Evolutionary conservation across 2,888 invertebrate species (phyloP), one percentile per base, ranked within the genome.

Genomic region (Tetranychus piercei): DNA sequence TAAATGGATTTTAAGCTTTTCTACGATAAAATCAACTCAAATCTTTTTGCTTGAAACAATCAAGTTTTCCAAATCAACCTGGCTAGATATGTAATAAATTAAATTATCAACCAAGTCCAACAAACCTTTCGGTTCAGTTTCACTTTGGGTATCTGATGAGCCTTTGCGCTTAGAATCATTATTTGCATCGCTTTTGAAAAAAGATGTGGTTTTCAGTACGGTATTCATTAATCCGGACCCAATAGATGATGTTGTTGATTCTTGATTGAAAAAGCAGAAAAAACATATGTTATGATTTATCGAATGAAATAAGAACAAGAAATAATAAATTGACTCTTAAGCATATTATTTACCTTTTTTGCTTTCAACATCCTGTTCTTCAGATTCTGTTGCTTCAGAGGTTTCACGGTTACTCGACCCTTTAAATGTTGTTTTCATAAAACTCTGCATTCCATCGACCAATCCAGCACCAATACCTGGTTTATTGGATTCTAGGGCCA

Each of bases 151-250:
- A 9, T 34, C 71, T 22, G 20, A 20, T 43, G 71, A 71, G 6
- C 71, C 71, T 71, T 71, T 71, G 23, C 22, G n/a, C 23, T 71
- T 71, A 22, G 66, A 18, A 66, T 71, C 71, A 34, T 34, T 34
- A 43, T 23, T 23, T 18, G 71, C 43, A 18, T 71, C 71, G 23
- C 71, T 71, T 20, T 71, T 71, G 71, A 71, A 71, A 18, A 71
- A 71, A 22, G 71, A 71, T 34, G 71, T 71, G n/a, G 71, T 71
- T 23, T 71, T 71, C 71, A 22, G 23, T 18, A 71, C 71, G 43
- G 23, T 71, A 43, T 22, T 34, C 71, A 71, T 71, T 18, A 71
- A 23, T 22, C 71, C 71, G 18, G 66, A 66, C 15, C 71, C 71
- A 23, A 22, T 71, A 22, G 71, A n/a, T 18, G 71, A 71, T 22